Evolutionary conservation across 2,888 invertebrate genomes (phyloP).

Genomic region (Eutolmus rufibarbis): DNA sequence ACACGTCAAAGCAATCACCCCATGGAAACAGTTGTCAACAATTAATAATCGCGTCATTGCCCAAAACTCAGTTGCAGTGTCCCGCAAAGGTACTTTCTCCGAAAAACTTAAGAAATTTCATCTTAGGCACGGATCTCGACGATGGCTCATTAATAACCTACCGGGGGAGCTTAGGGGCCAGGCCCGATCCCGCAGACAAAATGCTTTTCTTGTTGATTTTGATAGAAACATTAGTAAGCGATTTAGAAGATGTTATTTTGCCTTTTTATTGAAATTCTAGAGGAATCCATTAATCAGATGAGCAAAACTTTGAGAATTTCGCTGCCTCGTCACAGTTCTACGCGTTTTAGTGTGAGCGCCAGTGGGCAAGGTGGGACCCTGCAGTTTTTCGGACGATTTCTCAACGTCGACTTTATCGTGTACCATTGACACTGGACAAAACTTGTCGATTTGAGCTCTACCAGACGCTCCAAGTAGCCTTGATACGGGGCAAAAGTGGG

Average conservation of each 20-base stretch:
- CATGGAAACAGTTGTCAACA: slow-evolving; percentile 26
- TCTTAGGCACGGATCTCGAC: slow-evolving; percentile 20
- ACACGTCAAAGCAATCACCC: neutral
- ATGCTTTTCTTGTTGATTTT: slow-evolving; percentile 44
- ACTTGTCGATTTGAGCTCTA: neutral
- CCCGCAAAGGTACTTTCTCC: slow-evolving; percentile 17
- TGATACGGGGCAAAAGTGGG: neutral
- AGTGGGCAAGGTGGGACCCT: neutral
- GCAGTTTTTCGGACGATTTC: slow-evolving; percentile 9
- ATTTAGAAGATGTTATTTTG: slow-evolving; percentile 44
- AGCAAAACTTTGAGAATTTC: neutral
- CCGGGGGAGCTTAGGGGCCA: neutral
- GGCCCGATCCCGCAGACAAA: slow-evolving; percentile 18
- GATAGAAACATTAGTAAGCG: slow-evolving; percentile 46
- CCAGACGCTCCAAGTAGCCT: neutral
- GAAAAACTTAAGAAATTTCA: slow-evolving; percentile 11
- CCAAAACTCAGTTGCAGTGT: neutral
- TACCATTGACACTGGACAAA: slow-evolving; percentile 3
- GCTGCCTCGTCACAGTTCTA: neutral
- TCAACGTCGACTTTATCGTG: slow-evolving; percentile 26
- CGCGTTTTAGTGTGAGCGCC: neutral
- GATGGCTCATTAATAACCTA: slow-evolving; percentile 26
- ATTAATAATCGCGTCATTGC: slow-evolving; percentile 23
- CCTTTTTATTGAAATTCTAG: slow-evolving; percentile 37
- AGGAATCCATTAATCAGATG: slow-evolving; percentile 33